phyloP scores from a whole-genome alignment of 2,888 invertebrate genomes.

The Griposia aprilina region DNA sequence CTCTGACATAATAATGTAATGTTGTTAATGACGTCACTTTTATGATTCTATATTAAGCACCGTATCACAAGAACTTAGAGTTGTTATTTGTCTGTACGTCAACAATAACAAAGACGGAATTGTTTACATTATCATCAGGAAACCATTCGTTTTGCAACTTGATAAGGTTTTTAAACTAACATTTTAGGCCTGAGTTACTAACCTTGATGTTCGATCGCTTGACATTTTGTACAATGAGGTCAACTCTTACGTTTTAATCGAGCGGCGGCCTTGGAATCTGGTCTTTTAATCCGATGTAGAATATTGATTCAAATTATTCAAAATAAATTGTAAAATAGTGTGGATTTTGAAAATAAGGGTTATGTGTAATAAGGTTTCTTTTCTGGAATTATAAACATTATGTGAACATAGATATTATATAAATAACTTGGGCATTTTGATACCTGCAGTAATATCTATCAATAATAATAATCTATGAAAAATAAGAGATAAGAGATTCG shows the following conservation, averaged over 20 bases:
- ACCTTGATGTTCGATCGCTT: conserved; percentile 25
- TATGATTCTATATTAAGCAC: not conserved
- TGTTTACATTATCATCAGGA: conserved; percentile 14
- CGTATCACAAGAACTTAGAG: conserved; percentile 10
- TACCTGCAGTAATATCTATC: not conserved
- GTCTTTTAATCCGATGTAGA: conserved; percentile 33
- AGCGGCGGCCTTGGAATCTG: conserved; percentile 25
- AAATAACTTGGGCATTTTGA: not conserved
- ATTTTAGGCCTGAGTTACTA: not conserved
- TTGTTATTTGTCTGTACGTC: conserved; percentile 27
- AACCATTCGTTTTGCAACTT: not conserved
- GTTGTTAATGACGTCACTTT: conserved; percentile 30
- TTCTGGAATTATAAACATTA: not conserved
- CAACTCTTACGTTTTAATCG: conserved; percentile 6
- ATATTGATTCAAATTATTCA: not conserved
- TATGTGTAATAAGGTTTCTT: not conserved
- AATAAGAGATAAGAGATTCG: too few species aligned
- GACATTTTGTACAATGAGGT: conserved; percentile 28
- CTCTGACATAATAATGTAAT: conserved; percentile 12
- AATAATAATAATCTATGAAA: too few species aligned
- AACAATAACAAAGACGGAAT: conserved; percentile 30
- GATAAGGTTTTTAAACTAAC: not conserved
- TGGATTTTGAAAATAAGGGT: not conserved
- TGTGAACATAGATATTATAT: not conserved
- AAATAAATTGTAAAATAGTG: not conserved